Evolutionary conservation across 2,888 invertebrate species (phyloP).

Genomic region (Danaus chrysippus): DNA sequence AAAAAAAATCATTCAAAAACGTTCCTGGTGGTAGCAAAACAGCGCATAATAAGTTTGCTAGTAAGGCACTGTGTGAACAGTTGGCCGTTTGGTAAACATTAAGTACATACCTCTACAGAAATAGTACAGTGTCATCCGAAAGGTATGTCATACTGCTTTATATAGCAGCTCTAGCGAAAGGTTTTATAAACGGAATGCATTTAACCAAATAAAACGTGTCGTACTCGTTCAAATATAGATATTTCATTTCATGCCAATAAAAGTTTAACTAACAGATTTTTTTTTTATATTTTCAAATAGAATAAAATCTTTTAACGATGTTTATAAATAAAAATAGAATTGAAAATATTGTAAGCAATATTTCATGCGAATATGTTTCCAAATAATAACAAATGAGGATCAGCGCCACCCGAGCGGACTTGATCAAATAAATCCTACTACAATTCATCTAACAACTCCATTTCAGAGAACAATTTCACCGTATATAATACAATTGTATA

Average conservation of each 20-base stretch:
- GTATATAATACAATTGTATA: not conserved
- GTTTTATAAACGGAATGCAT: not conserved
- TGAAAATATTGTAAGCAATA: no score
- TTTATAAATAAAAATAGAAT: no score
- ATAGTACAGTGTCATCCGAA: not conserved
- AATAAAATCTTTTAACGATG: no score
- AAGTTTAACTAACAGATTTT: no score
- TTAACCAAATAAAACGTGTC: not conserved
- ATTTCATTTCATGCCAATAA: not conserved
- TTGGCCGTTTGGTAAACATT: constrained; percentile 1
- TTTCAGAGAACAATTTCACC: constrained; percentile 1
- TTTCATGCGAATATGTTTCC: not conserved
- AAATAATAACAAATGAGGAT: not conserved
- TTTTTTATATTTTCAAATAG: no score
- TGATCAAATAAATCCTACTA: constrained; percentile 6
- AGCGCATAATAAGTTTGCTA: not conserved
- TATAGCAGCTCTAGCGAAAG: constrained; percentile 3
- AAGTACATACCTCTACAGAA: constrained; percentile 3
- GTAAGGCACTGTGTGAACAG: constrained; percentile 2
- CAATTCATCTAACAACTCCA: not conserved
- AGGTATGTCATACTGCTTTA: not conserved
- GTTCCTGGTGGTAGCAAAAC: no score
- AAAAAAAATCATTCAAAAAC: no score
- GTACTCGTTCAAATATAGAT: not conserved
- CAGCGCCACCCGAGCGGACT: not conserved